phyloP scores from a whole-genome alignment of 2,888 invertebrate genomes.

The Odontomyia ornata region DNA sequence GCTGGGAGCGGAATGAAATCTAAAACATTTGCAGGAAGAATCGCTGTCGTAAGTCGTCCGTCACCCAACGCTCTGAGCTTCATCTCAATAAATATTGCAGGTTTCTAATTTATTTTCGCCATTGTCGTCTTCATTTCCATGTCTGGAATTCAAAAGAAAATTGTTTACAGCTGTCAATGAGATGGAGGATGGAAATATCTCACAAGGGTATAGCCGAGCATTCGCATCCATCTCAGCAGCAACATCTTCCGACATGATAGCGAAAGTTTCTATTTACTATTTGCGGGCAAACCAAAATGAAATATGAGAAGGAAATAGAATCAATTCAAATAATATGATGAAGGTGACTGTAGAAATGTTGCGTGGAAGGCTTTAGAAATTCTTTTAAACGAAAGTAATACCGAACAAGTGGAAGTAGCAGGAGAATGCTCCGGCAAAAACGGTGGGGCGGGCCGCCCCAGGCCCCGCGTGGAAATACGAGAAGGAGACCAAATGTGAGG shows the following conservation, averaged over 20 bases:
- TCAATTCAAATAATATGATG: not conserved
- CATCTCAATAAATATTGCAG: no score
- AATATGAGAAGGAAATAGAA: not conserved
- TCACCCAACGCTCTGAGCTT: not conserved
- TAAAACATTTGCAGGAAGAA: not conserved
- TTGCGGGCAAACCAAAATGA: not conserved
- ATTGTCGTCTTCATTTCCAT: not conserved
- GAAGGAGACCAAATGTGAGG: no score
- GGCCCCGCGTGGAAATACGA: no score
- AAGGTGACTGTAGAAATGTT: no score
- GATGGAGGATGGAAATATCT: not conserved
- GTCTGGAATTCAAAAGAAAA: not conserved
- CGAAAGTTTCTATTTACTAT: not conserved
- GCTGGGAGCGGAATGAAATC: not conserved
- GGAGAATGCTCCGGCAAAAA: no score
- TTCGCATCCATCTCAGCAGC: not conserved
- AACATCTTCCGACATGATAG: not conserved
- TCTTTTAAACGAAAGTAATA: no score
- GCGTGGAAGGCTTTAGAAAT: no score
- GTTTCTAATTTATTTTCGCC: not conserved
- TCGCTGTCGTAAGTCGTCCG: not conserved
- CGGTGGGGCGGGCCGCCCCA: no score
- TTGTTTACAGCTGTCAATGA: not conserved
- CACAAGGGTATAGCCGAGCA: not conserved
- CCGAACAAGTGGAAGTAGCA: no score